Evolutionary conservation across 2,113 vertebrate species (phyloP), one percentile per base, ranked within the genome.

Genomic region (Syngnathoides biaculeatus): DNA sequence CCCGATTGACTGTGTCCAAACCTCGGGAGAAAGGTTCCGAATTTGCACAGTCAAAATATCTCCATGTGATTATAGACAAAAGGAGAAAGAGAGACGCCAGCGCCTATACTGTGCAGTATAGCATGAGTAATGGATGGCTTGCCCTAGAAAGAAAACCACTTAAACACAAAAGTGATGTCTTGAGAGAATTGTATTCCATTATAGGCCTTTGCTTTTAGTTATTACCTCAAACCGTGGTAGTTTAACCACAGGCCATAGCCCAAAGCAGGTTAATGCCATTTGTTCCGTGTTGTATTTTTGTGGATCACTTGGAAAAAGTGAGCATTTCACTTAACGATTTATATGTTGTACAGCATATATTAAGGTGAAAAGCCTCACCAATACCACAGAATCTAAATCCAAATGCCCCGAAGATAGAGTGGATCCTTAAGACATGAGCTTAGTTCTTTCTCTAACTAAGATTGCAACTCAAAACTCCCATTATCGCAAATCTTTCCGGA

Each of bases 131-230:
- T 40, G 19, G 35, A 60, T 60, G 58, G 35, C 20, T 40, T 60
- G 58, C 58, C 35, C 58, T 13, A 40, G 35, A 60, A 60, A 60
- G 58, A 60, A 60, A 38, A 22, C 35, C 58, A 60, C 58, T 60
- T 60, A 1, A 40, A 60, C 30, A 60, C 58, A 60, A 40, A 60
- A 60, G 58, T 20, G 8, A n/a, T 39, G 57, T 38, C 35, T 38
- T 39, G 19, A 39, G 52, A 24, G 52, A 55, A 22, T 55, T 26
- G 22, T 13, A 39, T 39, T 39, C 58, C 58, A 60, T 60, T 39
- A 13, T 22, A 40, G 58, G 35, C 58, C 35, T 60, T 22, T 12
- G 58, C 58, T 60, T 40, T 40, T 60, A 40, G 58, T 39, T 39
- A 60, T 60, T 60, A 60, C n/a, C 10, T 10, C 6, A 40, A 39